phyloP scores from a whole-genome alignment of 2,113 vertebrate genomes.

The Tetrax tetrax region DNA sequence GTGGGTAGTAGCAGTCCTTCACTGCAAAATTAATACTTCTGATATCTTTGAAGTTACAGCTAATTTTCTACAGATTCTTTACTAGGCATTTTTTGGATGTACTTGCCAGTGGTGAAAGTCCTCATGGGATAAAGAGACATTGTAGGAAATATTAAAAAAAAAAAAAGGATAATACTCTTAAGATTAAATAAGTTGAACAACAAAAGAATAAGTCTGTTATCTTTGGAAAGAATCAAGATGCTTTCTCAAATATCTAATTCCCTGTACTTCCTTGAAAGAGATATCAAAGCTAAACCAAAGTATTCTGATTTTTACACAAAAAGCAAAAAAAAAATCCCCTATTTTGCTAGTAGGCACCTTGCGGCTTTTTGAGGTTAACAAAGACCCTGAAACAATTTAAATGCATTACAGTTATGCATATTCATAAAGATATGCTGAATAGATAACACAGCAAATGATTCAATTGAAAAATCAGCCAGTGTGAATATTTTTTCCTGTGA shows the following conservation, averaged over 20 bases:
- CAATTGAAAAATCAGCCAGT: conserved; percentile 69
- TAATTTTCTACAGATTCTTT: conserved; percentile 34
- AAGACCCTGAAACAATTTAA: conserved; percentile 33
- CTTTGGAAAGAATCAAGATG: conserved; percentile 17
- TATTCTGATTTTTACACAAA: conserved; percentile 15
- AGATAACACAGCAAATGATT: conserved; percentile 58
- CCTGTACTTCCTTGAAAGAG: background rate
- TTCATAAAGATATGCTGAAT: conserved; percentile 55
- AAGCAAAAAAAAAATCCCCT: background rate
- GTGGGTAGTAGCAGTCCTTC: background rate
- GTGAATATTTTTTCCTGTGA: conserved; percentile 47
- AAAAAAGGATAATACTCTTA: background rate
- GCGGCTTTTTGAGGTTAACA: conserved; percentile 49
- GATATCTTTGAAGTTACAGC: conserved; percentile 34
- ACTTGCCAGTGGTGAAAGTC: background rate
- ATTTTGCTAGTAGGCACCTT: conserved; percentile 47
- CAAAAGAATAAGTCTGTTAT: conserved; percentile 5
- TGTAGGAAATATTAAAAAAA: background rate
- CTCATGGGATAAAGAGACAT: conserved; percentile 9
- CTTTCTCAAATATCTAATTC: conserved; percentile 16
- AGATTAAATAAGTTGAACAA: background rate
- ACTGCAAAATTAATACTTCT: conserved; percentile 14
- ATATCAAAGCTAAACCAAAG: conserved; percentile 19
- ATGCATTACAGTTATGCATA: conserved; percentile 43
- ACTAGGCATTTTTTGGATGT: background rate